Conservation (phyloP, 1,140 invertebrate species). For the Listronotus bonariensis region DNA sequence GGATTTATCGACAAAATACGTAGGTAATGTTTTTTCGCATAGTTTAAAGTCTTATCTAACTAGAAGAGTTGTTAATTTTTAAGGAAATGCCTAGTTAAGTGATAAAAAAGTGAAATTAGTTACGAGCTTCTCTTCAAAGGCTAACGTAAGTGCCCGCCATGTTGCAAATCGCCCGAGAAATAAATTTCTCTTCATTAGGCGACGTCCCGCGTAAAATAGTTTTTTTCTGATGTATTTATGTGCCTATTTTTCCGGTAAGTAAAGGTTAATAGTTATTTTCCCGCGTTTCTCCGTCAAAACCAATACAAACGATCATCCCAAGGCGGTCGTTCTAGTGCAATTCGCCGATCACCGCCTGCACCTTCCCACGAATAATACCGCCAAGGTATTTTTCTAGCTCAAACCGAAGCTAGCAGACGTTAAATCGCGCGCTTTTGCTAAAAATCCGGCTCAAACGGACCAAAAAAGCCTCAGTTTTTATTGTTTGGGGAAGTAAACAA, state of each 20-base stretch:
- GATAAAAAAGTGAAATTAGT: constrained; percentile 37
- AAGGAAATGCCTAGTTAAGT: constrained; percentile 19
- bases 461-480: background rate
- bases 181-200: constrained; percentile 30
- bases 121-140: constrained; percentile 44
- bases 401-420: background rate
- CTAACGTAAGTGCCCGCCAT: constrained; percentile 54
- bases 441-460: constrained; percentile 8
- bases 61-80: constrained; percentile 34
- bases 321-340: constrained; percentile 43
- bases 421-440: constrained; percentile 1
- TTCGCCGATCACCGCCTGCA: constrained; percentile 38
- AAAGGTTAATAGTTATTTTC: constrained; percentile 49
- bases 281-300: constrained; percentile 50
- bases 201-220: constrained; percentile 23
- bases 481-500: constrained; percentile 23
- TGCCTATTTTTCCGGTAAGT: constrained; percentile 43
- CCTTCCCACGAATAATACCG: constrained; percentile 34
- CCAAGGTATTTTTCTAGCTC: constrained; percentile 40
- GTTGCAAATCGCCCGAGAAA: constrained; percentile 48
- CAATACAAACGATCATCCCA: constrained; percentile 43
- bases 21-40: constrained; percentile 51
- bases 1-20: constrained; percentile 51
- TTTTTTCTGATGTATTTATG: constrained; percentile 40
- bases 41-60: constrained; percentile 31